Percentiles rank a stretch among this genome's conserved stretches.
phyloP scores from a whole-genome alignment of 2,113 vertebrate species.

The Dolichotis patagonum region DNA sequence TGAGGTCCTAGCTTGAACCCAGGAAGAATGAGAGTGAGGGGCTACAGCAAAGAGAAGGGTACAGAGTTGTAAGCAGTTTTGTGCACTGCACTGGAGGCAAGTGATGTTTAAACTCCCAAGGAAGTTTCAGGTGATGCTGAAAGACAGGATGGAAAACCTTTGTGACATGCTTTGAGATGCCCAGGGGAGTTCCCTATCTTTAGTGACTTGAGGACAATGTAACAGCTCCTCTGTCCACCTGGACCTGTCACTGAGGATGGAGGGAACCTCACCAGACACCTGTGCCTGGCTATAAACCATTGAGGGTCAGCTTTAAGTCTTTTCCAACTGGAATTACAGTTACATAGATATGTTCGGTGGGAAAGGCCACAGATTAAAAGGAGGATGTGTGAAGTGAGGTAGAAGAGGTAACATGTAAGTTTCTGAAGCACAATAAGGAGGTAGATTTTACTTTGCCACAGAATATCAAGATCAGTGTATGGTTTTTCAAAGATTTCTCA shows the following conservation, averaged over 20 bases:
- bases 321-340: neutral
- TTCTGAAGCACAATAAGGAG: neutral
- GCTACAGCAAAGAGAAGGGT: neutral
- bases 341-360: too few species aligned
- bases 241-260: neutral
- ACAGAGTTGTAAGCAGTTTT: neutral
- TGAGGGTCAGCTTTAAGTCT: neutral
- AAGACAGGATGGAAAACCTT: neutral
- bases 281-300: neutral
- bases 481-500: neutral
- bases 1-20: neutral
- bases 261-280: neutral
- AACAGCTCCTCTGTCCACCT: neutral
- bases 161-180: neutral
- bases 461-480: neutral
- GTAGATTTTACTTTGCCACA: neutral
- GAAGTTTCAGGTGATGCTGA: neutral
- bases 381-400: neutral
- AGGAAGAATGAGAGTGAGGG: neutral
- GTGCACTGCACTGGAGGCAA: neutral
- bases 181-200: neutral
- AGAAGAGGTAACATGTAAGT: neutral
- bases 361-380: neutral
- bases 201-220: neutral
- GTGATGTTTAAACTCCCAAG: neutral